A percentile compares a stretch with the other conserved stretches of the same genome.
Evolutionary conservation across 2,797 vertebrate species (phyloP).

Genomic region (Sebastes diaconus): DNA sequence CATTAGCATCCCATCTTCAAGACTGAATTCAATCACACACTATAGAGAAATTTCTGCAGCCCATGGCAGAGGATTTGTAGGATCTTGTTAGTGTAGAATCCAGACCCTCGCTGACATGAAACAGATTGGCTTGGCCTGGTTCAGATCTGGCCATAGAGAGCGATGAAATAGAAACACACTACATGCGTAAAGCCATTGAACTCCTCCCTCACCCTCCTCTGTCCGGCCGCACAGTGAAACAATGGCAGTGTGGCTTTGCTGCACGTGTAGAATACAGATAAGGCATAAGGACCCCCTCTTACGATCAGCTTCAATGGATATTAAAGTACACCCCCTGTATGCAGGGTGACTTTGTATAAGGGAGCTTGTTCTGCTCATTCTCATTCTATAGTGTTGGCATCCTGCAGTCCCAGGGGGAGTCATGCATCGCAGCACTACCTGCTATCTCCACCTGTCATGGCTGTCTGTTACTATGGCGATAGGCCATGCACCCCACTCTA

Average conservation of each 20-base stretch:
- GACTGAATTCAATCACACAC: constrained; percentile 13
- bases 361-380: constrained; percentile 56
- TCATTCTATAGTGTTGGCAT: constrained; percentile 69
- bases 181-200: constrained; percentile 11
- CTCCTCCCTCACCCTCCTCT: not conserved
- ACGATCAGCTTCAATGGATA: constrained; percentile 1
- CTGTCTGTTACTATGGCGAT: constrained; percentile 86
- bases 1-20: constrained; percentile 1
- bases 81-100: constrained; percentile 37
- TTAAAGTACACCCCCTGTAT: not conserved
- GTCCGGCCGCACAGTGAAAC: constrained; percentile 36
- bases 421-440: constrained; percentile 78
- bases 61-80: not conserved
- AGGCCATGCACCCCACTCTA: constrained; percentile 68
- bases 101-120: constrained; percentile 43
- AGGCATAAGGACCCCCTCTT: not conserved
- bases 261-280: constrained; percentile 41
- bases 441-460: constrained; percentile 83
- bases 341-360: constrained; percentile 29
- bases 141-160: constrained; percentile 36
- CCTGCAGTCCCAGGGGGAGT: constrained; percentile 69
- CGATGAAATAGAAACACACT: constrained; percentile 37
- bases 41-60: constrained; percentile 8
- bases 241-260: constrained; percentile 41
- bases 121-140: constrained; percentile 33